Conservation (phyloP, 2,113 vertebrate species). For the Myotis davidii region DNA sequence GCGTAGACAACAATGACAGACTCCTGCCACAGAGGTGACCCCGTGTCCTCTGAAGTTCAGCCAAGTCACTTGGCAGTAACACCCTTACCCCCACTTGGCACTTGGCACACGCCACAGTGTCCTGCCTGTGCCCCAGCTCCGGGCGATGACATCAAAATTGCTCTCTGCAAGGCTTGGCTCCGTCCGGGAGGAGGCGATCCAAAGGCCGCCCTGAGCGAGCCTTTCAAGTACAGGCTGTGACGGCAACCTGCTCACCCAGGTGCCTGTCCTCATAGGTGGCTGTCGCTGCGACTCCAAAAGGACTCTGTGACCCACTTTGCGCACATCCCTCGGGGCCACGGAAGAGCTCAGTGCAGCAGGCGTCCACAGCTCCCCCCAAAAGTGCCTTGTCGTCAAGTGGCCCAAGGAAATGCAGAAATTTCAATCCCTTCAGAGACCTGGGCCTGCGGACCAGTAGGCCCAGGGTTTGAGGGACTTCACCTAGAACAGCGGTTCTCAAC, state of each 20-base stretch:
- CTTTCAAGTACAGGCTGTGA: constrained; percentile 78
- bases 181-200: constrained; percentile 41
- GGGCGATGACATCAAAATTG: constrained; percentile 71
- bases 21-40: constrained; percentile 36
- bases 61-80: constrained; percentile 47
- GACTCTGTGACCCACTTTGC: constrained; percentile 50
- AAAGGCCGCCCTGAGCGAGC: constrained; percentile 69
- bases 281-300: neutral
- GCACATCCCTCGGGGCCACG: constrained; percentile 34
- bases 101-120: constrained; percentile 41
- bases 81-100: neutral
- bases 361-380: neutral
- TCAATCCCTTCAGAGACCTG: neutral
- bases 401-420: constrained; percentile 41
- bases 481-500: neutral
- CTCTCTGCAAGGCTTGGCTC: constrained; percentile 71
- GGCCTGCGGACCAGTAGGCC: constrained; percentile 34
- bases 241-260: constrained; percentile 66
- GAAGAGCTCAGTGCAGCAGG: neutral
- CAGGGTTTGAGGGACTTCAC: constrained; percentile 46
- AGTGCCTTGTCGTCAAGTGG: neutral
- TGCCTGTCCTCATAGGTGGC: constrained; percentile 22
- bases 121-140: constrained; percentile 50
- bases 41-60: constrained; percentile 42
- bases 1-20: neutral